Conservation (phyloP, 2,888 invertebrate species). For the Drosophila mettleri region DNA sequence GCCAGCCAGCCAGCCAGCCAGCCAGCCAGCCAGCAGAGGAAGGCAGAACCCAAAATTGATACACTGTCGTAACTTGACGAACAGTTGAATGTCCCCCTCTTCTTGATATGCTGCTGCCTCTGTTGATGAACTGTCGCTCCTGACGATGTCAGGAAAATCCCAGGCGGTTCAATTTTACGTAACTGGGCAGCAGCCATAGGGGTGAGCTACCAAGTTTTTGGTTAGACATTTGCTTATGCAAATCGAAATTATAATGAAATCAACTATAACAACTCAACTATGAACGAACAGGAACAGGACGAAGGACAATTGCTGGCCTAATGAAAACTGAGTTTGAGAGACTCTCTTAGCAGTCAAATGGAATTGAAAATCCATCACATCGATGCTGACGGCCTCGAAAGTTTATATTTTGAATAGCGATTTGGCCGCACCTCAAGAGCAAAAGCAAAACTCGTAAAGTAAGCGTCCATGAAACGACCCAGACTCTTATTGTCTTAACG, state of each 20-base stretch:
- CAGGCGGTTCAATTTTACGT: conserved; percentile 48
- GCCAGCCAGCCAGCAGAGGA: no score
- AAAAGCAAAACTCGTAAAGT: conserved; percentile 45
- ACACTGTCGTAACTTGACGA: conserved; percentile 56
- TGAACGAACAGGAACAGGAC: conserved; percentile 10
- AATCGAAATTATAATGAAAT: conserved; percentile 81
- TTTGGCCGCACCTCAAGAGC: conserved; percentile 37
- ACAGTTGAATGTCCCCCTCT: conserved; percentile 18
- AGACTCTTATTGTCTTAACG: conserved; percentile 53
- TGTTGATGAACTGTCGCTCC: conserved; percentile 44
- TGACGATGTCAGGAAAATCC: conserved; percentile 62
- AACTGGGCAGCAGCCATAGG: conserved; percentile 1
- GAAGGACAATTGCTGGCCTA: conserved; percentile 6
- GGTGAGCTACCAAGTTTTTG: conserved; percentile 57
- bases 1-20: no score
- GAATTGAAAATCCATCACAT: conserved; percentile 43
- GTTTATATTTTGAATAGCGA: conserved; percentile 39
- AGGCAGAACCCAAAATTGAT: conserved; percentile 68
- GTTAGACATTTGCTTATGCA: conserved; percentile 79
- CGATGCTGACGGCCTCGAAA: conserved; percentile 24
- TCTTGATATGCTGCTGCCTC: conserved; percentile 1
- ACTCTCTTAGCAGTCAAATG: not conserved
- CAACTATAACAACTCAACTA: conserved; percentile 62
- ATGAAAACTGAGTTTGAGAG: conserved; percentile 11
- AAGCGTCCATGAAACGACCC: conserved; percentile 45